Evolutionary conservation across 2,888 invertebrate species (phyloP), one percentile per base, ranked within the genome.

Genomic region (Zygaena filipendulae): DNA sequence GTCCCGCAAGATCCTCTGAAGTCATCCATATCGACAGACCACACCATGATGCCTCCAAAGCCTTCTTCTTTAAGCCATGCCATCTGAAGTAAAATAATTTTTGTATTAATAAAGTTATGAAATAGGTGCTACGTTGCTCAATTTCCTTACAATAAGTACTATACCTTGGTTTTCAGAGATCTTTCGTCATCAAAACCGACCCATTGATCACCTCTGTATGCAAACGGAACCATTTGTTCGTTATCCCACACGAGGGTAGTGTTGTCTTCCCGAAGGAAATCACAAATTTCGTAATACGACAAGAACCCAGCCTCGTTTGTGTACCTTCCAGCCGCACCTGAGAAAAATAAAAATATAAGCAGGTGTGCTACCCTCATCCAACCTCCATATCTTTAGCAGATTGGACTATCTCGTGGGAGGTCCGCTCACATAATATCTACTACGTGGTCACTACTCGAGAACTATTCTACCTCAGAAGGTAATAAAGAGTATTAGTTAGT

Each of bases 11-110:
- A 86, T 6, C 95, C 95, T 39, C 87, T 82, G 79, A 96, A 97
- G 66, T 97, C 97, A 52, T 97, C 97, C 93, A 96, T 91, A 52
- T 97, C 96, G 13, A 96, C 84, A 0, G 95, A 95, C 96, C 96
- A 97, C 26, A 97, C 90, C 94, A 97, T 97, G 31, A 96, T 93
- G 11, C 97, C 97, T 21, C 95, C 96, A 41, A 94, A 94, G 13
- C 93, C 95, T 83, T 93, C 92, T 54, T 94, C 92, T 60, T 92
- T 94, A 33, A 95, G 79, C 95, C 95, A 96, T 33, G 90, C 88
- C 87, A 92, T 93, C 94, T 95, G 56, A 2, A 47, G 33, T 22
- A 20, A 7, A 31, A n/a, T n/a, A n/a, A n/a, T n/a, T n/a, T n/a
- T n/a, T n/a, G n/a, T n/a, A n/a, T n/a, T n/a, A 30, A 20, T 18